Conservation (phyloP, 1,140 invertebrate species). For the Eumeta japonica region DNA sequence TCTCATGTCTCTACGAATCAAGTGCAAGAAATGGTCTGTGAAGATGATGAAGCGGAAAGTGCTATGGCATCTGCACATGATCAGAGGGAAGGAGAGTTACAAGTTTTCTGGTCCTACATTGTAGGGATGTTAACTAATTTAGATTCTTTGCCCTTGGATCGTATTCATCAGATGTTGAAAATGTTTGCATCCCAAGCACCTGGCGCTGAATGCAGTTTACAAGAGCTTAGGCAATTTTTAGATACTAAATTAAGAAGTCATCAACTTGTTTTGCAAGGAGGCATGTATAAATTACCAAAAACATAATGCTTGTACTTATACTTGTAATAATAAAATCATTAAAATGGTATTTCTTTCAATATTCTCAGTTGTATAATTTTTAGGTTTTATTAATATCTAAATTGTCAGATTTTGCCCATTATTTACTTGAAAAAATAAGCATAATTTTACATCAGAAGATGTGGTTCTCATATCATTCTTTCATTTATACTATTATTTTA, state of each 20-base stretch:
- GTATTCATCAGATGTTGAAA: constrained; percentile 95
- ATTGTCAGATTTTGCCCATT: too few species aligned
- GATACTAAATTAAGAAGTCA: constrained; percentile 92
- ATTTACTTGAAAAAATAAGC: too few species aligned
- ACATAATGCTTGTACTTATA: constrained; percentile 18
- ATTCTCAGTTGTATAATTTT: not conserved
- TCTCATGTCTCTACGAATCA: constrained; percentile 36
- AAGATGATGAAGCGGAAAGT: constrained; percentile 90
- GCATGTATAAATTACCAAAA: constrained; percentile 86
- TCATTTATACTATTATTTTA: too few species aligned
- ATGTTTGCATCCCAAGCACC: constrained; percentile 92
- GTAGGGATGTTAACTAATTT: constrained; percentile 95
- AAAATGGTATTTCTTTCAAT: not conserved
- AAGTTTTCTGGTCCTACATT: constrained; percentile 96
- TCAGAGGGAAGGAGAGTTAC: constrained; percentile 89
- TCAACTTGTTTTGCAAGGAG: constrained; percentile 79
- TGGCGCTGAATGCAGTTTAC: constrained; percentile 82
- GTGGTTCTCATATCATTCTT: too few species aligned
- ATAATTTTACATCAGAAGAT: too few species aligned
- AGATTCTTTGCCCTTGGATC: constrained; percentile 86
- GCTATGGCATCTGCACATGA: constrained; percentile 91
- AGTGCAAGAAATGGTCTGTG: constrained; percentile 69
- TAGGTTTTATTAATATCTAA: not conserved
- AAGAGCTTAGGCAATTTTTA: constrained; percentile 85
- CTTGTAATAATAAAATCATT: not conserved